Percentiles rank a stretch among this genome's conserved stretches.
Evolutionary conservation across 2,888 invertebrate species (phyloP).

Genomic region (Coenonympha glycerion): DNA sequence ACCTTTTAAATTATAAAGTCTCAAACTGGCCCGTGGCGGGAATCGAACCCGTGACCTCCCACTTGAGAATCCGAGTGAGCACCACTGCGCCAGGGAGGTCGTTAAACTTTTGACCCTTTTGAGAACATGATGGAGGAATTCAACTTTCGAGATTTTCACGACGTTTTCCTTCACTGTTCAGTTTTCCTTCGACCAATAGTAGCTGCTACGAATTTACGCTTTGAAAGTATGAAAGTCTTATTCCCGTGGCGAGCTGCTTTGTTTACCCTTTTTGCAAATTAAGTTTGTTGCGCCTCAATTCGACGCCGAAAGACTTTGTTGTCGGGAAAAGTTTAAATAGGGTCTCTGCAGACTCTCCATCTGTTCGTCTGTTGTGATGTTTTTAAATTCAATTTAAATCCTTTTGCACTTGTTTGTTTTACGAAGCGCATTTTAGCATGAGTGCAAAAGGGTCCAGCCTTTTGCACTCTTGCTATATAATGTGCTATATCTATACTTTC

Average conservation of each 20-base stretch:
- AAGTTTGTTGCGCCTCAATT: conserved; percentile 48
- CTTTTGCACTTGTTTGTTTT: conserved; percentile 17
- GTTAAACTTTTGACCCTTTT: too few relatives aligned
- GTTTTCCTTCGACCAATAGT: neutral
- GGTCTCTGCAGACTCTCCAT: too few relatives aligned
- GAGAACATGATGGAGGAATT: too few relatives aligned
- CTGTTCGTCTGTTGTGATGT: conserved; percentile 24
- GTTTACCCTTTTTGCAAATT: conserved; percentile 60
- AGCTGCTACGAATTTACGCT: conserved; percentile 2
- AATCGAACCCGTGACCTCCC: too few relatives aligned
- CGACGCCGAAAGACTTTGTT: conserved; percentile 33
- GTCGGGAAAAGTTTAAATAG: conserved; percentile 26
- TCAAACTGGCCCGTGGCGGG: too few relatives aligned
- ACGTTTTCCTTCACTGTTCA: neutral
- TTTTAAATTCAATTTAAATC: conserved; percentile 30
- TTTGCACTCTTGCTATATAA: neutral
- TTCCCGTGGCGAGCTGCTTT: conserved; percentile 31
- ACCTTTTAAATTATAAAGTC: too few relatives aligned
- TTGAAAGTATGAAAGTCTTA: conserved; percentile 24
- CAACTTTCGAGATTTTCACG: too few relatives aligned
- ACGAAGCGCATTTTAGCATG: too few relatives aligned
- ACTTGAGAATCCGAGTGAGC: too few relatives aligned
- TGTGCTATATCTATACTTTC: too few relatives aligned
- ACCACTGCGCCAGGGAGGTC: too few relatives aligned
- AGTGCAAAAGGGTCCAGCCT: too few relatives aligned